Percentiles rank a stretch among this genome's conserved stretches.
phyloP scores from a whole-genome alignment of 64 coral and sea anemone genomes.

The Actinia tenebrosa region DNA sequence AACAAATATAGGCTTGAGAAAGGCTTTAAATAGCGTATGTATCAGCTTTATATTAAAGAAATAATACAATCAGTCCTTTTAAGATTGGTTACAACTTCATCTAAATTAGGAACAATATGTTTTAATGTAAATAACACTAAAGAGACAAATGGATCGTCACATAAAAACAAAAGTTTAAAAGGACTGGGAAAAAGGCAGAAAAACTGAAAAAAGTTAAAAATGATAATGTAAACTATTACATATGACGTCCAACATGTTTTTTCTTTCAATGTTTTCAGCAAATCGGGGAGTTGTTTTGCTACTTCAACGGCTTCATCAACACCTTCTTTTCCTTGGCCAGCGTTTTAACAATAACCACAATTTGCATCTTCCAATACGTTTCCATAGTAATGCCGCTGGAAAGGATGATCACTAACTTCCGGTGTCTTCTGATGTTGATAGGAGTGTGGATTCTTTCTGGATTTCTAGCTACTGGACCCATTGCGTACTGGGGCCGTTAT shows the following conservation, averaged over 20 bases:
- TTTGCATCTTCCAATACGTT: slow-evolving; percentile 80
- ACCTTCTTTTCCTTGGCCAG: slow-evolving; percentile 74
- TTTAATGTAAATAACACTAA: too few species aligned
- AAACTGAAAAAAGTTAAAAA: too few species aligned
- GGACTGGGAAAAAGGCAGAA: too few species aligned
- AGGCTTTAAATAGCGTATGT: too few species aligned
- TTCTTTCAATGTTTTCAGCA: slow-evolving; percentile 54
- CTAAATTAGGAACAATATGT: too few species aligned
- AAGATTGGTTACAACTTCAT: too few species aligned
- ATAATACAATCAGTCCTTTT: too few species aligned
- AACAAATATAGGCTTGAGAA: too few species aligned
- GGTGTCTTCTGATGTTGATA: slow-evolving; percentile 82
- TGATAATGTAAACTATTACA: too few species aligned
- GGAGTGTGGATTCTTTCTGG: slow-evolving; percentile 77
- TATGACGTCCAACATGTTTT: background rate
- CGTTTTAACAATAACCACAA: slow-evolving; percentile 51
- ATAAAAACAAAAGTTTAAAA: too few species aligned
- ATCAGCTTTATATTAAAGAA: too few species aligned
- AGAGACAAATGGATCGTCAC: too few species aligned
- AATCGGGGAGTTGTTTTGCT: slow-evolving; percentile 77
- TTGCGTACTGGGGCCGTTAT: slow-evolving; percentile 86
- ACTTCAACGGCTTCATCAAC: slow-evolving; percentile 89
- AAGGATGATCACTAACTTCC: slow-evolving; percentile 80
- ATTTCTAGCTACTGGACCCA: slow-evolving; percentile 76
- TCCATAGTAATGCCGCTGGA: slow-evolving; percentile 61